Base-by-base conservation (phyloP, 37 sponge, comb jelly and placozoan genomes). In the Axinella damicornis region DNA sequence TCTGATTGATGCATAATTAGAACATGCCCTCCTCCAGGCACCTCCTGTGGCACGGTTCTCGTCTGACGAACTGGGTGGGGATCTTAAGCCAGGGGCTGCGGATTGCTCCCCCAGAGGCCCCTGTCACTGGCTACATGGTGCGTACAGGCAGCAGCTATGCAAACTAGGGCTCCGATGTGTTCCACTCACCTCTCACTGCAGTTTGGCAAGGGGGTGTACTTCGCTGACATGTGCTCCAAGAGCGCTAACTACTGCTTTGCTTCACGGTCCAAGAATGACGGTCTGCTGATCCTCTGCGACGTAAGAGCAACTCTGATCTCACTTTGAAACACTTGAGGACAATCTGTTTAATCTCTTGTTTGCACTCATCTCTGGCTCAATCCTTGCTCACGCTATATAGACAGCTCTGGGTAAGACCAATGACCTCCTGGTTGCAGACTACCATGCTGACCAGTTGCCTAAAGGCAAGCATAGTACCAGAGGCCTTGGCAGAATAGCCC, bases 221-320 rank as follows among this genome's bases (percentile, higher is more conserved):
- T 98, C 85, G 99, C 99, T 41, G 99, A 98, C 86, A 94, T 96
- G 81, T 94, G 88, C 71, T 96, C 96, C 2, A 98, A 98, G 73
- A 96, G 96, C 92, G 96, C 96, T 53, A 98, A 98, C 90, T 98
- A 98, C 88, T 98, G 99, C 78, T 96, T 92, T 80, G 92, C 99
- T 2, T 81, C 96, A 0, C 80, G 69, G 22, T 13, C 80, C 30
- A 93, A 91, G 64, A 89, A 87, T 33, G 93, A 90, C 56, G 99
- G 93, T 18, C 59, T 96, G 2, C 76, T 94, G 27, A 74, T 98
- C 1, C 93, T 98, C 18, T 91, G 94, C 80, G 99, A 98, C 6
- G 97, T 96, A 18, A 78, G 88, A 39, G n/a, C n/a, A n/a, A n/a
- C n/a, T n/a, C n/a, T n/a, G n/a, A n/a, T n/a, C n/a, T n/a, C n/a